A percentile compares a stretch with the other conserved stretches of the same genome.
These are phyloP conservation scores for Edolisoma coerulescens DNA, from an alignment of 2,113 vertebrate species.

Conservation along the genomic window DNA sequence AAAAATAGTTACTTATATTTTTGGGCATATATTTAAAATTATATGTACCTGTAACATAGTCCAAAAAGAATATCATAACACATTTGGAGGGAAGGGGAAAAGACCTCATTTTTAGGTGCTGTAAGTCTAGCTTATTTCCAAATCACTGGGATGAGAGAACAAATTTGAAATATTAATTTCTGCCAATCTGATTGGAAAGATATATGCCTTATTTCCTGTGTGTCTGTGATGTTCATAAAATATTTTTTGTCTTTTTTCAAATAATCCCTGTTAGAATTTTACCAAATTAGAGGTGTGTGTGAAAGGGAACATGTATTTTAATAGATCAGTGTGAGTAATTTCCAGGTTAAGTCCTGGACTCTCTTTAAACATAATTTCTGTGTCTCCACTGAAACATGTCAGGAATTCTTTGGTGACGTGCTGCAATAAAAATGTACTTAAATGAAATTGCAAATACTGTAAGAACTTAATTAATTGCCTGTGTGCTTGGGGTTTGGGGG, in stretches of 20 bases:
- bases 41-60: background rate
- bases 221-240: background rate
- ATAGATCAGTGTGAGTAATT: background rate
- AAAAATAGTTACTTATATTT: background rate
- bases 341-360: background rate
- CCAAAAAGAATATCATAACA: background rate
- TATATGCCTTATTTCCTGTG: background rate
- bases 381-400: background rate
- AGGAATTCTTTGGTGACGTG: background rate
- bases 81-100: background rate
- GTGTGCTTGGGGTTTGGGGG: background rate
- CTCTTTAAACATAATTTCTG: background rate
- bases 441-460: background rate
- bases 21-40: background rate
- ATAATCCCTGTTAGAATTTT: background rate
- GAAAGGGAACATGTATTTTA: background rate
- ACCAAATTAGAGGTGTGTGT: background rate
- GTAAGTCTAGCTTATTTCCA: background rate
- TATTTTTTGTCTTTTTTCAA: background rate
- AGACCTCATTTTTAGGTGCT: background rate
- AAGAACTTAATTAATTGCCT: background rate
- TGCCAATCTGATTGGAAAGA: background rate
- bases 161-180: background rate
- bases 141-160: background rate
- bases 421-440: background rate